Evolutionary conservation across 2,113 vertebrate genomes (phyloP).

Genomic region (Tichodroma muraria): DNA sequence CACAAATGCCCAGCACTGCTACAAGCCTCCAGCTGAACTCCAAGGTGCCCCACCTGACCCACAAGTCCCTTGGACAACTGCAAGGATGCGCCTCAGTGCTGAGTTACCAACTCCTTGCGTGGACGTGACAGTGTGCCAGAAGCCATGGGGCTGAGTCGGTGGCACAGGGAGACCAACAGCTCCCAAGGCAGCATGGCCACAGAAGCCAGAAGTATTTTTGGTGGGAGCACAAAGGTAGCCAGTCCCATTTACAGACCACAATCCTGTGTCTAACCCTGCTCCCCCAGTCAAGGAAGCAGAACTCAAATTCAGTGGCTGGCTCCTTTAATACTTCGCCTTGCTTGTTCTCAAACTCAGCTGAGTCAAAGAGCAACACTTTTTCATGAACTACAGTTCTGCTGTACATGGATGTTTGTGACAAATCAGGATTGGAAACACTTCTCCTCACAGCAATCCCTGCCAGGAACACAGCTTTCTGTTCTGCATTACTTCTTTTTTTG

Average conservation of each 20-base stretch:
- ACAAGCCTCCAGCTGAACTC: background rate
- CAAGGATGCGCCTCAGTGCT: background rate
- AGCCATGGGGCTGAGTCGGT: background rate
- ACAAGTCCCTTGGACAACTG: background rate
- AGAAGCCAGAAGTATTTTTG: background rate
- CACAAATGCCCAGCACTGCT: background rate
- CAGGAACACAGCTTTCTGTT: conserved; percentile 46
- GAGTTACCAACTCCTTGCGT: background rate
- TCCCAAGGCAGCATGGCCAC: background rate
- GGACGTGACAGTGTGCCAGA: background rate
- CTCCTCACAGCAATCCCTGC: conserved; percentile 13
- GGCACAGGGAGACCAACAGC: background rate
- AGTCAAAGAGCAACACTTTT: background rate
- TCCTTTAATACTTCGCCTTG: background rate
- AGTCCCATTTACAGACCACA: background rate
- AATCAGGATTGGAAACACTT: conserved; percentile 24
- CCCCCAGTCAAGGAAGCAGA: background rate
- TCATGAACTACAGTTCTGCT: background rate
- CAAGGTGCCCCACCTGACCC: background rate
- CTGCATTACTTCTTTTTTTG: conserved; percentile 61
- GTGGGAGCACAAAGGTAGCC: background rate
- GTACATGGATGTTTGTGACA: conserved; percentile 17
- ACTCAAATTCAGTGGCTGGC: background rate
- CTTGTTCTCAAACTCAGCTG: background rate
- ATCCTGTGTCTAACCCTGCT: background rate